Evolutionary conservation across 1,140 invertebrate species (phyloP), one percentile per base, ranked within the genome.

Genomic region (Sogatella furcifera): DNA sequence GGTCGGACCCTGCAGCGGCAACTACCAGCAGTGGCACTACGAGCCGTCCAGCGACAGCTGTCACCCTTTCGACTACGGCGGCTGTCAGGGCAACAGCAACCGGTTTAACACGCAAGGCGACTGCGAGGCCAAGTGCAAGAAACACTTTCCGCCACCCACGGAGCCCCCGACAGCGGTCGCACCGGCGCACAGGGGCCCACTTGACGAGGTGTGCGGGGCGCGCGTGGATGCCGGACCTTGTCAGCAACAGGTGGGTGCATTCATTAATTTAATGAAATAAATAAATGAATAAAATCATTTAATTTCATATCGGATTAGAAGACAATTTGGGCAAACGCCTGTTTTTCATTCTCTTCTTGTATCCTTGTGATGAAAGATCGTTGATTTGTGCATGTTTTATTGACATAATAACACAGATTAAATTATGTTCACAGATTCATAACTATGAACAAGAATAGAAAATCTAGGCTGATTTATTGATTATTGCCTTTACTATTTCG

Each of bases 21-120:
- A 78, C 31, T 79, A 84, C 17, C 73, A 73, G 0, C 82, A 84
- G 62, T 95, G 81, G 77, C 92, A 85, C 70, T 95, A 85, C 67
- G 87, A 95, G 58, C 67, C 70, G 11, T 70, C 73, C 3, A 78
- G 78, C 2, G 82, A 84, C 44, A 67, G 73, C n/a, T 90, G 89
- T 67, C 71, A 80, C 59, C 78, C 81, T 65, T 88, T 86, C 66
- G 77, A 78, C n/a, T 85, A 84, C 62, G 82, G 84, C 3, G 83
- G 82, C 6, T 84, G 83, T 65, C 81, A 81, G 62, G 84, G 88
- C 22, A 86, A 89, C 66, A 83, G 79, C 69, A 88, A 87, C 73
- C 76, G 81, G 57, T 85, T 85, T 41, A 38, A 53, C 15, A 31
- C 53, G 13, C 14, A 52, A 52, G 72, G 72, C 54, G 72, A 73